These are phyloP conservation scores for Microcebus lehilahytsara DNA, from an alignment of 2,113 vertebrate genomes.

Conservation along the genomic window DNA sequence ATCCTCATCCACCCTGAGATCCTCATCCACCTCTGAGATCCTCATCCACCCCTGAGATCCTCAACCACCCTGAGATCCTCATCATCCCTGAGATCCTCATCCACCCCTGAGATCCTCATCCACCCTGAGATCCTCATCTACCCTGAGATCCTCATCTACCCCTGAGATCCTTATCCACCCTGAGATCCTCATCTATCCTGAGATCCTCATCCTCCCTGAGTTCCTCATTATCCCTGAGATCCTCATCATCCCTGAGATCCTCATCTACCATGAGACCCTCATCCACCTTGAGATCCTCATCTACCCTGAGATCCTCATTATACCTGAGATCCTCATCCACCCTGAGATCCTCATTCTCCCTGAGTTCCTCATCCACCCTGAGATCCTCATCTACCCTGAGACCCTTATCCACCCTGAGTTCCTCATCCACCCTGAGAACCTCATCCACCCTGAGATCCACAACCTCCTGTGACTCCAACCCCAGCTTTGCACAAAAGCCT, in stretches of 20 bases:
- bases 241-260: neutral
- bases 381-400: no score
- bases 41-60: neutral
- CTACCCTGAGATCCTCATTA: neutral
- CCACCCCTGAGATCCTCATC: neutral
- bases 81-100: neutral
- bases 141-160: no score
- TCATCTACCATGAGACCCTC: accelerated
- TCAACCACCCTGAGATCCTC: no score
- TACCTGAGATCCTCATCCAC: neutral
- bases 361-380: no score
- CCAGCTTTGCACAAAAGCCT: neutral
- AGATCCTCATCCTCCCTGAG: no score
- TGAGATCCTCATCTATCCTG: no score
- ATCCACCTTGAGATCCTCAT: neutral
- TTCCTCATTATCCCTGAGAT: neutral
- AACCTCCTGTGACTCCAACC: neutral
- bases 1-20: no score
- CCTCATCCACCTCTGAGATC: no score
- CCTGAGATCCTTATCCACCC: no score
- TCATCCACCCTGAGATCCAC: neutral
- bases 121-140: no score
- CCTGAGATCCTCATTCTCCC: neutral
- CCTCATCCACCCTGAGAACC: no score
- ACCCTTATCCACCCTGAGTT: neutral